These are phyloP conservation scores for Rhizoglyphus robini DNA, from an alignment of 1,140 invertebrate species.

Conservation along the genomic window DNA sequence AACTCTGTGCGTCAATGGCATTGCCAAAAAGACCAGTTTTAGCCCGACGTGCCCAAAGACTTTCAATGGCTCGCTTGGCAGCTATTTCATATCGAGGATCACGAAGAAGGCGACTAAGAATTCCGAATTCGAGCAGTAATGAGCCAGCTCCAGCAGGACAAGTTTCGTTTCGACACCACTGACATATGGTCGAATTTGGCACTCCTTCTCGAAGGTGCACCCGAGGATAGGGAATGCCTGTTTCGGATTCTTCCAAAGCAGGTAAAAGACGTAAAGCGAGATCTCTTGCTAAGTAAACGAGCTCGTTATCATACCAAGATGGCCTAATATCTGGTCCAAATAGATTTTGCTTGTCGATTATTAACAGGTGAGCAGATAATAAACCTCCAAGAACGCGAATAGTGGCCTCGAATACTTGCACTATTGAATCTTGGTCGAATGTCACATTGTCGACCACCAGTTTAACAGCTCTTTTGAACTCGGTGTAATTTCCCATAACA, in stretches of 20 bases:
- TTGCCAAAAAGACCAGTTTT: slow-evolving; percentile 53
- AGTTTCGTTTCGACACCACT: slow-evolving; percentile 43
- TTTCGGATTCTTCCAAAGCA: slow-evolving; percentile 45
- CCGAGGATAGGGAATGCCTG: slow-evolving; percentile 48
- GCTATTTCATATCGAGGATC: slow-evolving; percentile 33
- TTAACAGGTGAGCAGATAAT: slow-evolving; percentile 52
- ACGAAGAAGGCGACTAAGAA: slow-evolving; percentile 44
- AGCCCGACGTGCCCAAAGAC: slow-evolving; percentile 43
- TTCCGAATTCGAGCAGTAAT: slow-evolving; percentile 49
- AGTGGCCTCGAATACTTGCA: slow-evolving; percentile 50
- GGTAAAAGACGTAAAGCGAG: slow-evolving; percentile 44
- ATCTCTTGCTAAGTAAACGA: slow-evolving; percentile 47
- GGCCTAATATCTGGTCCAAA: slow-evolving; percentile 44
- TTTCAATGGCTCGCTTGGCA: slow-evolving; percentile 1
- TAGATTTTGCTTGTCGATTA: slow-evolving; percentile 42
- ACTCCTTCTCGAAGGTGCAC: slow-evolving; percentile 47
- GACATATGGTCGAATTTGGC: slow-evolving; percentile 28
- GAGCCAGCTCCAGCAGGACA: slow-evolving; percentile 52
- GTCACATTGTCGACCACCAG: slow-evolving; percentile 45
- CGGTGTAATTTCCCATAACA: slow-evolving; percentile 41
- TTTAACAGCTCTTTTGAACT: slow-evolving; percentile 48
- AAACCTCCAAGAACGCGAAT: slow-evolving; percentile 47
- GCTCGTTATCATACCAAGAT: slow-evolving; percentile 43
- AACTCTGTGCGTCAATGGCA: slow-evolving; percentile 48
- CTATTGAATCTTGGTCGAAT: slow-evolving; percentile 49